Conservation (phyloP, 1,140 invertebrate species). For the Heterodera schachtii region DNA sequence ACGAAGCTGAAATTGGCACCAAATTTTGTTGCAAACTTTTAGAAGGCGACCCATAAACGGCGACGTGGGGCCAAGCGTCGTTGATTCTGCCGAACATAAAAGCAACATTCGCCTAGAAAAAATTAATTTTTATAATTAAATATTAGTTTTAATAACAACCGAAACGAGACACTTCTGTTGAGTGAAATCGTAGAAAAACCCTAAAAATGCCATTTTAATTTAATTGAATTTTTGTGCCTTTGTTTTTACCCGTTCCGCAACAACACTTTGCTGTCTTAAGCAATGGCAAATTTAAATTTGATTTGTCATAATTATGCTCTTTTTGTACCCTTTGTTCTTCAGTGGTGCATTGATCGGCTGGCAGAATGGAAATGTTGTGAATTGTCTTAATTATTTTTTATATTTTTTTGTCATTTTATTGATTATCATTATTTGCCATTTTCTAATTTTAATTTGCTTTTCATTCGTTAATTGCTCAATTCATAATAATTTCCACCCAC, state of each 20-base stretch:
- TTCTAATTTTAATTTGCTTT: too few relatives aligned
- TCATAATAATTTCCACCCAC: neutral
- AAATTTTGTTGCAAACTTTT: conserved; percentile 31
- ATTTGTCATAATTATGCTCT: neutral
- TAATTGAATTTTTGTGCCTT: neutral
- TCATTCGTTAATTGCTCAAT: neutral
- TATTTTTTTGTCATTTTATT: too few relatives aligned
- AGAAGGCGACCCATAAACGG: conserved; percentile 52
- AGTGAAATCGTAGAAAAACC: conserved; percentile 45
- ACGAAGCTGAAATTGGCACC: conserved; percentile 23
- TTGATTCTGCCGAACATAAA: conserved; percentile 62
- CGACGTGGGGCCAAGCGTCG: conserved; percentile 52
- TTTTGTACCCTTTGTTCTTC: conserved; percentile 58
- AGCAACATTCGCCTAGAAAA: conserved; percentile 52
- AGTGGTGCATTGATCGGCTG: conserved; percentile 63
- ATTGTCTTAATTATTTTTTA: conserved; percentile 44
- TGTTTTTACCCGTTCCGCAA: conserved; percentile 54
- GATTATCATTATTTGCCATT: too few relatives aligned
- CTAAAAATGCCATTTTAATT: neutral
- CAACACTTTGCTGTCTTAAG: conserved; percentile 62
- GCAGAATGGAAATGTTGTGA: conserved; percentile 63
- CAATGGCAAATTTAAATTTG: neutral
- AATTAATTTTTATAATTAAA: neutral
- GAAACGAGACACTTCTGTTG: conserved; percentile 55
- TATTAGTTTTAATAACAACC: conserved; percentile 4